Evolutionary conservation across 1,140 invertebrate species (phyloP), one percentile per base, ranked within the genome.

Genomic region (Muscidifurax raptorellus): DNA sequence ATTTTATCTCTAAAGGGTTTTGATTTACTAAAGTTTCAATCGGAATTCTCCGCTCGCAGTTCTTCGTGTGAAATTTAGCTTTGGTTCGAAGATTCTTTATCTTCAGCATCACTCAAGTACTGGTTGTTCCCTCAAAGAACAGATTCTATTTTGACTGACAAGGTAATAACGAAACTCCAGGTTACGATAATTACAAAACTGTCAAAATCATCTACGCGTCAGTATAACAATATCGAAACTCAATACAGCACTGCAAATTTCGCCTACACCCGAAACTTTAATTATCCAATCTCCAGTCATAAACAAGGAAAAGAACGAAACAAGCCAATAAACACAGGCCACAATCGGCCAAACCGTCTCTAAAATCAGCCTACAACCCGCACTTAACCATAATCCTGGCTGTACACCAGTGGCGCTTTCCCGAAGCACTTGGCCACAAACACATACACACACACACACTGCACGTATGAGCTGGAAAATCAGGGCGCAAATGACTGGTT

Each of bases 401-500:
- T 66, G 30, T 40, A 36, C 40, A 25, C 36, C 32, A 18, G 18
- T 2, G 27, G 13, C 25, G 22, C 64, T 40, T 80, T 80, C 44
- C 69, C 15, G 27, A 27, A 69, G 28, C 75, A 59, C 81, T 25
- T 78, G 30, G 25, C 59, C 36, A 32, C 74, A 77, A 83, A 77
- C 18, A 76, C 28, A 76, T 59, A 82, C 47, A 47, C 44, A 47
- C 13, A 18, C 66, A 15, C 13, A 66, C 64, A n/a, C n/a, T n/a
- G n/a, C n/a, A n/a, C n/a, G n/a, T n/a, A n/a, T n/a, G 66, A 25
- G 27, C 18, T 84, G 66, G 67, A 32, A 84, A 80, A 84, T 84
- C 76, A 74, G 64, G 47, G 66, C 67, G 30, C 3, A 77, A 77
- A 83, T 77, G 74, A 83, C 22, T 40, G 76, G 64, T 72, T 52